Percentiles rank a stretch among this genome's conserved stretches.
These are phyloP conservation scores for Corythaeola cristata DNA, from an alignment of 2,113 vertebrate genomes.

Conservation along the genomic window DNA sequence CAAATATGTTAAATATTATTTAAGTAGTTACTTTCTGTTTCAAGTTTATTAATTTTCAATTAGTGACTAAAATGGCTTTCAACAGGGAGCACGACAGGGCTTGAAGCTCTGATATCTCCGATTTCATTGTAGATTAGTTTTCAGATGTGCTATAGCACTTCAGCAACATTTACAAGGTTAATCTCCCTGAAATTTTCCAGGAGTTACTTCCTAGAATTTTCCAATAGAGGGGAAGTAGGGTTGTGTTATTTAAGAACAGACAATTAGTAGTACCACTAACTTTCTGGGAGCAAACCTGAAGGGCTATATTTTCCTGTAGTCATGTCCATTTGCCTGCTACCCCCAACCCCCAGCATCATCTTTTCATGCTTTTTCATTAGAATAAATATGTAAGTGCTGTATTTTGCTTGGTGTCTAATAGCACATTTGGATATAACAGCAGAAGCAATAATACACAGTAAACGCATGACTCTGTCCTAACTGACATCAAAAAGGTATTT, in stretches of 20 bases:
- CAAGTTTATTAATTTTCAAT: not conserved
- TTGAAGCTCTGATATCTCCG: not conserved
- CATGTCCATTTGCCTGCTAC: rapidly evolving
- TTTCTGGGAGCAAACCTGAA: not conserved
- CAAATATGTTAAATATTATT: not conserved
- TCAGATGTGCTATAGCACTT: not conserved
- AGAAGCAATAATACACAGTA: not conserved
- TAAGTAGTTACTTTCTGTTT: not conserved
- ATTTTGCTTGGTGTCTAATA: not conserved
- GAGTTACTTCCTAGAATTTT: not conserved
- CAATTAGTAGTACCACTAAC: not conserved
- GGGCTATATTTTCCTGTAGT: not conserved
- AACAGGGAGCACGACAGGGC: not conserved
- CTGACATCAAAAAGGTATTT: not conserved
- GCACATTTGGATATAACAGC: not conserved
- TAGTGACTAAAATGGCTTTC: not conserved
- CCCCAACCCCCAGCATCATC: not conserved
- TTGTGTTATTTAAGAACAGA: not conserved
- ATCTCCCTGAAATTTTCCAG: not conserved
- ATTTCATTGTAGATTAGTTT: not conserved
- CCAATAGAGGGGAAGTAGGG: not conserved
- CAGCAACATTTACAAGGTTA: not conserved
- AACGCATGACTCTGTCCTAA: not conserved
- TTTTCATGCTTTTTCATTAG: not conserved
- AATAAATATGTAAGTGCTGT: not conserved